Evolutionary conservation across 2,797 vertebrate species (phyloP), one percentile per base, ranked within the genome.

Genomic region (Phoxinus dragarum): DNA sequence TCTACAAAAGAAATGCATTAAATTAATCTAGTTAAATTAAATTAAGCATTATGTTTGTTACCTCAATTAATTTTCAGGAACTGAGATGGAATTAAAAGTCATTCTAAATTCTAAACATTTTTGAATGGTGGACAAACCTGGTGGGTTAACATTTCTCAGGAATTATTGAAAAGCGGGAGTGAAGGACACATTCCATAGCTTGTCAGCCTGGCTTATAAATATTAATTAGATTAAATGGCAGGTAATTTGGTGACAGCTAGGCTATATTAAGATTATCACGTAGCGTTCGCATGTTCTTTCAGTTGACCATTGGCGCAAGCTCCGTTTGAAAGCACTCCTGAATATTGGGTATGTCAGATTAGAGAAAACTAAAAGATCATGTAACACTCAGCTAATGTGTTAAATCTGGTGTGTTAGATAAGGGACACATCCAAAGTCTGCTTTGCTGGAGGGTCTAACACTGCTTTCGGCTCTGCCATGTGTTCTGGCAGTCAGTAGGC

Each of bases 341-440:
- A 27, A 27, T n/a, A n/a, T 27, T 27, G 27, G 27, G 27, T 27
- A 27, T 27, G 27, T 27, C 27, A 27, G 27, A 27, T 27, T 27
- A 27, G 27, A 27, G 27, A 27, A 27, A 27, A 27, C 27, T 27
- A 1, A 27, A 27, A 27, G 14, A 54, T 77, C 36, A 77, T 77
- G 36, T 4, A 42, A 61, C 12, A 42, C 36, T 79, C 1, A 27
- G 49, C 54, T 42, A n/a, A 82, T 59, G 54, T 59, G 9, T 71
- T 42, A 17, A 72, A 59, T 56, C 68, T 17, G 68, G n/a, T 81
- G 54, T 82, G 19, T 44, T 74, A 73, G 69, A 74, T 66, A 82
- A 76, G 31, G 31, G 42, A 34, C 42, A 54, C 14, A 64, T 38
- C 72, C 34, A 16, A 76, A 74, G 38, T 49, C 40, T 34, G 56